Evolutionary conservation across 2,797 vertebrate species (phyloP), one percentile per base, ranked within the genome.

Genomic region (Diplodus sargus): DNA sequence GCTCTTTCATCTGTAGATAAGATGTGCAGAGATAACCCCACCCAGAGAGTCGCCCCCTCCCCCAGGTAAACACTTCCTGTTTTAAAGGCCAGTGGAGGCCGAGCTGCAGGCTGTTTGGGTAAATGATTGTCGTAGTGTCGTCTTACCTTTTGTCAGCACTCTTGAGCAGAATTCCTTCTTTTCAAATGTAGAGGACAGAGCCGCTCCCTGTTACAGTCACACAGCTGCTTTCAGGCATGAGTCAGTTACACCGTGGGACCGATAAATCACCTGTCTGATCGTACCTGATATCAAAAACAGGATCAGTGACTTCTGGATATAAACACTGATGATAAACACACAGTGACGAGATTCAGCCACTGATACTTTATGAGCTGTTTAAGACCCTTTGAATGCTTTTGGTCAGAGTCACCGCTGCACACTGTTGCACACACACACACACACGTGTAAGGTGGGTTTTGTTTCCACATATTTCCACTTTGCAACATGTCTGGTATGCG

Each of bases 71-170:
- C 66, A 63, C 7, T 81, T 73, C 68, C 61, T 65, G 64, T 11
- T 77, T 52, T 68, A 42, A 79, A 5, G 28, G 63, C 25, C 1
- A 28, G 54, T 42, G 59, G 14, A 18, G 66, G 60, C 56, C 34
- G 53, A 39, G 60, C 72, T 68, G 18, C 2, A 20, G 67, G 69
- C 47, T 0, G 22, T 76, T 77, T 69, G 67, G 76, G 86, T 89
- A 57, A 91, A 84, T 83, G 82, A 90, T 89, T 90, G 84, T 65
- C 5, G 56, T 54, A 11, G 90, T 84, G 78, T 93, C 85, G 0
- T 56, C 39, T 92, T 90, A 81, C 91, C 86, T 65, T 88, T 91
- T 88, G 87, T 92, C 76, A 66, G 23, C 49, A 2, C 20, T 66
- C 13, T 11, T 1, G 23, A 61, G 76, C 23, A 22, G 17, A 84